These are phyloP conservation scores for Clamator glandarius DNA, from an alignment of 2,797 vertebrate species.

Conservation along the genomic window DNA sequence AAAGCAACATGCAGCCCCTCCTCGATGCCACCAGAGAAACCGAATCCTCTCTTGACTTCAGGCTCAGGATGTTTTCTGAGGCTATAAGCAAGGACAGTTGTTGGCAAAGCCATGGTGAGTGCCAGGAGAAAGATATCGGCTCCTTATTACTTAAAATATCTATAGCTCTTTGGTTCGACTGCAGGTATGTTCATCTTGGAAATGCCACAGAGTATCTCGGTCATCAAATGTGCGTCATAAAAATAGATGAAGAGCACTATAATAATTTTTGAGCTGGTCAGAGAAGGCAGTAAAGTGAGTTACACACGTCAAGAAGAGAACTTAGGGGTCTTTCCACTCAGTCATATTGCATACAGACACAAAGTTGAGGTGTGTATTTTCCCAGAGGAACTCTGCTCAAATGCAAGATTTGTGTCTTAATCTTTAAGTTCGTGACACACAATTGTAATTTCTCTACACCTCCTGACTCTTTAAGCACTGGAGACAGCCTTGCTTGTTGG, in stretches of 20 bases:
- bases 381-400: background rate
- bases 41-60: background rate
- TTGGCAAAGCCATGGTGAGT: background rate
- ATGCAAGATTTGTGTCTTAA: background rate
- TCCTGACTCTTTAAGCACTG: background rate
- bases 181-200: background rate
- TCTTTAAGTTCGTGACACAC: background rate
- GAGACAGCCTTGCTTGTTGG: background rate
- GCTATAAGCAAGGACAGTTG: background rate
- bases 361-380: background rate
- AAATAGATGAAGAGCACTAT: background rate
- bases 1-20: background rate
- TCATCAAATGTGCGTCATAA: background rate
- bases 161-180: background rate
- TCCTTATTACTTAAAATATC: background rate
- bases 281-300: background rate
- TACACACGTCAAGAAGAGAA: background rate
- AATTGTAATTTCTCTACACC: background rate
- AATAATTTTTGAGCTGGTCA: background rate
- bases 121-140: background rate
- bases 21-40: background rate
- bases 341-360: fast-evolving
- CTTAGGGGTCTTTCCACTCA: background rate
- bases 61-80: background rate
- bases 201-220: background rate